These are phyloP conservation scores for Propithecus perrieri DNA, from an alignment of 2,797 vertebrate species.

Conservation along the genomic window DNA sequence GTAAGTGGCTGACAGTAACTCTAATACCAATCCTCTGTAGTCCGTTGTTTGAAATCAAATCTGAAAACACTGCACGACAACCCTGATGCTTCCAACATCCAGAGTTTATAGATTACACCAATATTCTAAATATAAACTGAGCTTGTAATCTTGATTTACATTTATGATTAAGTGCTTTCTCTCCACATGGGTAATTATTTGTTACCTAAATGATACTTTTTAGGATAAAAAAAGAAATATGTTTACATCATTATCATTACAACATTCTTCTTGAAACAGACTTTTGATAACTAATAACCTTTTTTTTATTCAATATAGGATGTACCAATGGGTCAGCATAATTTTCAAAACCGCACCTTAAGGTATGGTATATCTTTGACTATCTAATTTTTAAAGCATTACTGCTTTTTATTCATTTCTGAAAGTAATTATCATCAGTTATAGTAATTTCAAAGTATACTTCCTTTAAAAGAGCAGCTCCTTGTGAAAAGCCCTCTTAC, in stretches of 20 bases:
- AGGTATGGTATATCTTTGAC: slow-evolving; percentile 81
- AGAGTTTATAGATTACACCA: neutral
- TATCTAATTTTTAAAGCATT: neutral
- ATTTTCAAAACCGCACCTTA: slow-evolving; percentile 94
- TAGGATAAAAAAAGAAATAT: neutral
- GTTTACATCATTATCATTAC: neutral
- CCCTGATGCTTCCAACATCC: neutral
- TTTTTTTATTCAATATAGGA: slow-evolving; percentile 86
- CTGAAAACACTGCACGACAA: neutral
- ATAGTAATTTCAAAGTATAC: slow-evolving; percentile 35
- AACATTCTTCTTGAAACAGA: neutral
- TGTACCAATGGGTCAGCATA: slow-evolving; percentile 95
- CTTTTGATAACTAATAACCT: slow-evolving; percentile 31
- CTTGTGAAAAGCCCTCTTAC: slow-evolving; percentile 38
- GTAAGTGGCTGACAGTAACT: neutral
- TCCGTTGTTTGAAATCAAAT: neutral
- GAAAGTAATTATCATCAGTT: slow-evolving; percentile 57
- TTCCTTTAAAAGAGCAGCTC: slow-evolving; percentile 50
- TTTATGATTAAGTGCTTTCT: neutral
- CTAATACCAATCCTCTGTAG: neutral
- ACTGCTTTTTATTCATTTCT: slow-evolving; percentile 49
- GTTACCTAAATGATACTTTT: neutral
- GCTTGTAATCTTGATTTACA: neutral
- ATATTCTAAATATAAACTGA: neutral
- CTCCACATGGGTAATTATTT: neutral